Conservation (phyloP, 2,113 vertebrate genomes). For the Salvelinus alpinus region DNA sequence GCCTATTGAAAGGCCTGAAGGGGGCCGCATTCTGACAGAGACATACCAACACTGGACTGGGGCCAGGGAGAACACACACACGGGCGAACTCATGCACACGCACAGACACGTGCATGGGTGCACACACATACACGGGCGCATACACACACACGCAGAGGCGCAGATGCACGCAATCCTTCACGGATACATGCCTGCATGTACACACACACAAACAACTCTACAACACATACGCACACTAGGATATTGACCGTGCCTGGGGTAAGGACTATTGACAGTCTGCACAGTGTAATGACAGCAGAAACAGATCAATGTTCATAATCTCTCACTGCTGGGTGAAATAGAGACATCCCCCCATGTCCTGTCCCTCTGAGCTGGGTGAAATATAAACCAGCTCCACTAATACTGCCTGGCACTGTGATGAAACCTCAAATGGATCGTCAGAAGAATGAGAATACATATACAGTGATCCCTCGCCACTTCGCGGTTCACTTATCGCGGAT, state of each 20-base stretch:
- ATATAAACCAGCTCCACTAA: too few species aligned
- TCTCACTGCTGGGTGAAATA: too few species aligned
- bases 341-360: too few species aligned
- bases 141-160: not conserved
- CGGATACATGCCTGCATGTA: not conserved
- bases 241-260: not conserved
- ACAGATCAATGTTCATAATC: not conserved
- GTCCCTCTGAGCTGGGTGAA: too few species aligned
- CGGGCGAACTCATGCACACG: not conserved
- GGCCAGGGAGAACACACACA: slow-evolving; percentile 1
- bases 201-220: not conserved
- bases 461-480: too few species aligned
- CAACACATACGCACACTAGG: not conserved
- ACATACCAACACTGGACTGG: slow-evolving; percentile 21
- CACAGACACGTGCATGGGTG: not conserved
- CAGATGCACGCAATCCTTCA: not conserved
- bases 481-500: too few species aligned
- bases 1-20: slow-evolving; percentile 30
- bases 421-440: too few species aligned
- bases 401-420: too few species aligned
- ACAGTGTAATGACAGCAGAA: not conserved
- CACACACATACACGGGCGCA: not conserved
- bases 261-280: slow-evolving; percentile 4
- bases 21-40: slow-evolving; percentile 23
- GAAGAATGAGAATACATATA: too few species aligned